Evolutionary conservation across 2,797 vertebrate genomes (phyloP), one percentile per base, ranked within the genome.

Genomic region (Labroides dimidiatus): DNA sequence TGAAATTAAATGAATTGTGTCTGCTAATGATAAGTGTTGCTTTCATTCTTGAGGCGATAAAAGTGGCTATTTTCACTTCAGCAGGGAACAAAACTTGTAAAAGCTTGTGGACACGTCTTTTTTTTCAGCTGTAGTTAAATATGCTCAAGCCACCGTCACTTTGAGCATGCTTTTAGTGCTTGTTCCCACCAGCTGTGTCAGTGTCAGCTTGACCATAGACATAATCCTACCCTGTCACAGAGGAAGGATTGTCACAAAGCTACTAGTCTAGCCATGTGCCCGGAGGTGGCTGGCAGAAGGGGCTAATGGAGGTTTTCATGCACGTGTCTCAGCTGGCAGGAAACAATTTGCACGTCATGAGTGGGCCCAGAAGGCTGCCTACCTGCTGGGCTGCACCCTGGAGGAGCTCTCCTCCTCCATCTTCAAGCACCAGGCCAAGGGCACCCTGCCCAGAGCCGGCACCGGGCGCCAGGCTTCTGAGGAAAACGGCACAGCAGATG

Each of bases 301-400:
- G 67, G 64, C 83, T 92, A 90, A 92, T 92, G 90, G 86, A 80
- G 66, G 80, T 88, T 89, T 90, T 90, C 67, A 80, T 91, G 80
- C 84, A 79, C 56, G 68, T 86, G 83, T 91, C 89, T 90, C 96
- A 99, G 98, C 94, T 39, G 98, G 98, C 69, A 96, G 97, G 68
- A 99, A 95, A 92, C 98, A 99, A 94, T 99, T 99, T 95, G 97
- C 97, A 30, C 96, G 96, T 73, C 98, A 99, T 0, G 98, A 99
- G 87, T 99, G 97, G 97, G 98, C 97, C 69, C 98, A 99, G 94
- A 99, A 99, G 86, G 97, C 98, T 0, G 97, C 98, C 0, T 99
- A 99, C 91, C 94, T 99, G 89, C 93, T 99, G 93, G 98, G 98
- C 87, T 99, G 97, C 90, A 95, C 93, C 84, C 94, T 99, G 90